Evolutionary conservation across 1,140 invertebrate species (phyloP), one percentile per base, ranked within the genome.

Genomic region (Lanistes nyassanus): DNA sequence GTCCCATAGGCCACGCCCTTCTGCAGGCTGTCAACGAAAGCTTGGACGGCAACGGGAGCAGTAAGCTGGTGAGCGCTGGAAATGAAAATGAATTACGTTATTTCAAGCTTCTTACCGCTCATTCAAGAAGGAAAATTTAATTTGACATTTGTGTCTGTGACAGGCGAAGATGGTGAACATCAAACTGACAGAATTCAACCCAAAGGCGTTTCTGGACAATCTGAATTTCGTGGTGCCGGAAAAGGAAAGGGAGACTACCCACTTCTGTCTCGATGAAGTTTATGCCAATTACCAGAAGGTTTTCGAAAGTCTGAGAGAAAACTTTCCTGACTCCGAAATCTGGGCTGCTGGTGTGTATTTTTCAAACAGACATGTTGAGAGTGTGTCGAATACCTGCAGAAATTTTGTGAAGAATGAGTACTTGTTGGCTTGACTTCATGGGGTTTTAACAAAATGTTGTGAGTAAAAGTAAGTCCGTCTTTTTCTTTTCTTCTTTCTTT

Each of bases 261-360:
- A 68, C n/a, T 70, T 70, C 23, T 9, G 34, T 23, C 2, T 70
- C 31, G 68, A 58, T 16, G 68, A 70, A 21, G 68, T 70, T 11
- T 70, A 70, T 55, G 39, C 47, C 31, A 36, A 34, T 0, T 70
- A 53, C 51, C 51, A 5, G 11, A 47, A 26, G 9, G 34, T 70
- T 11, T 55, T 70, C n/a, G 68, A 70, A 31, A 3, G 21, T 6
- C 47, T 70, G 7, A 29, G 0, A 34, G 31, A 56, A n/a, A 21
- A 51, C 2, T 70, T 56, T 37, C 29, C 53, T 3, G 26, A 70
- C 5, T 55, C 68, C 42, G 29, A 70, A 4, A 70, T 70, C 0
- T 70, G 68, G 68, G 68, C 68, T 21, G 68, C 68, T 21, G 68
- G 68, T 70, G 23, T 60, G 42, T 47, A 47, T 47, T 16, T 47